Conservation (phyloP, 2,797 vertebrate genomes). For the Hipposideros larvatus region DNA sequence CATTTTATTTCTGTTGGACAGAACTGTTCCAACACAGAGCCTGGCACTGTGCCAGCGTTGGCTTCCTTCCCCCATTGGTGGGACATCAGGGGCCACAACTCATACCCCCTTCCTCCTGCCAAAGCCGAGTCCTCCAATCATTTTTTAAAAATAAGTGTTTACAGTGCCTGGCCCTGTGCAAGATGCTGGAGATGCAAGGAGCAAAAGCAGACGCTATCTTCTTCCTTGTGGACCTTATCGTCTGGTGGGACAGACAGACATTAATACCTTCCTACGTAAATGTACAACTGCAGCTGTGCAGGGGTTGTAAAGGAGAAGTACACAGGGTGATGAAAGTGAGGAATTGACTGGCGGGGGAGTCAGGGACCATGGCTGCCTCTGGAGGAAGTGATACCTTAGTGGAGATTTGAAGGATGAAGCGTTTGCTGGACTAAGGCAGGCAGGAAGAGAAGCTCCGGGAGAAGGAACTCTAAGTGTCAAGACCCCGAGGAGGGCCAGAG, state of each 20-base stretch:
- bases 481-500: background rate
- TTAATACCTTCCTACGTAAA: background rate
- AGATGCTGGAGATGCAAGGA: background rate
- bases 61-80: background rate
- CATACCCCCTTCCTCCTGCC: background rate
- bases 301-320: background rate
- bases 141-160: background rate
- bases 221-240: background rate
- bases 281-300: background rate
- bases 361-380: background rate
- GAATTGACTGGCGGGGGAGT: background rate
- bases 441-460: background rate
- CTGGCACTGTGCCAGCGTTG: background rate
- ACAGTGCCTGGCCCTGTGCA: background rate
- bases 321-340: background rate
- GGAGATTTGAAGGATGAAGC: background rate
- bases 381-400: background rate
- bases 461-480: background rate
- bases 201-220: background rate
- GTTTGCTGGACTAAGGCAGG: background rate
- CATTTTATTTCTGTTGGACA: background rate
- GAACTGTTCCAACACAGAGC: background rate
- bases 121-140: constrained; percentile 16
- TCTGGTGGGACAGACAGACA: background rate
- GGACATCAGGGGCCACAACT: background rate